A percentile compares a stretch with the other conserved stretches of the same genome.
phyloP scores from a whole-genome alignment of 2,113 vertebrate genomes.

The Numenius arquata region DNA sequence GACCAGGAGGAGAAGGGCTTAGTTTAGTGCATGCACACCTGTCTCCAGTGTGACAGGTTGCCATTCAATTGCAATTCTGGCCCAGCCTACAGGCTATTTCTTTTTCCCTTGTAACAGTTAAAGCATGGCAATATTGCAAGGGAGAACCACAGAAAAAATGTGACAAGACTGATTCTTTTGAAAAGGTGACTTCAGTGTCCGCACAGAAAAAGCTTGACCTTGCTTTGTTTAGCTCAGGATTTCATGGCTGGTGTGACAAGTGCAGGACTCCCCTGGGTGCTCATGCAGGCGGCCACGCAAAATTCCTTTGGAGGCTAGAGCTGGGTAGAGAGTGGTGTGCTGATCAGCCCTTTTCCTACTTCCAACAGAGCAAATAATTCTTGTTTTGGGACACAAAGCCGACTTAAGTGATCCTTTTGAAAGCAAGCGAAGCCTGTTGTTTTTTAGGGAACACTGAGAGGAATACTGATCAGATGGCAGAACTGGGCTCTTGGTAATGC shows the following conservation, averaged over 20 bases:
- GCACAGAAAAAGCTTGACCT: not conserved
- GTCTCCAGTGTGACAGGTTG: not conserved
- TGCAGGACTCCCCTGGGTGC: not conserved
- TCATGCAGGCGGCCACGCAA: not conserved
- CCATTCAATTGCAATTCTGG: not conserved
- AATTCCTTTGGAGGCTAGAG: not conserved
- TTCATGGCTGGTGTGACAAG: not conserved
- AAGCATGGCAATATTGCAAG: not conserved
- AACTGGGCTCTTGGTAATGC: not conserved
- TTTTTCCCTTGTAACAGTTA: not conserved
- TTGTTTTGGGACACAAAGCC: not conserved
- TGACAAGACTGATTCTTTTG: not conserved
- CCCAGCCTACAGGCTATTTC: not conserved
- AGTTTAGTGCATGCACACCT: accelerated
- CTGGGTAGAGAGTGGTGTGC: not conserved
- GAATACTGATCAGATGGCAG: not conserved
- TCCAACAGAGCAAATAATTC: not conserved
- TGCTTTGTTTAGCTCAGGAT: not conserved
- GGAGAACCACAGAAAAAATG: not conserved
- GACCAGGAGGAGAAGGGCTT: not conserved
- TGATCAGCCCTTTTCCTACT: not conserved
- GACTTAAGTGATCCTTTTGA: not conserved
- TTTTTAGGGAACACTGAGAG: not conserved
- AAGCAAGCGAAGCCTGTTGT: not conserved
- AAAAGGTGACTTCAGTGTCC: not conserved